A percentile compares a stretch with the other conserved stretches of the same genome.
Conservation (phyloP, 2,113 vertebrate genomes). For the Cochlearius cochlearius region DNA sequence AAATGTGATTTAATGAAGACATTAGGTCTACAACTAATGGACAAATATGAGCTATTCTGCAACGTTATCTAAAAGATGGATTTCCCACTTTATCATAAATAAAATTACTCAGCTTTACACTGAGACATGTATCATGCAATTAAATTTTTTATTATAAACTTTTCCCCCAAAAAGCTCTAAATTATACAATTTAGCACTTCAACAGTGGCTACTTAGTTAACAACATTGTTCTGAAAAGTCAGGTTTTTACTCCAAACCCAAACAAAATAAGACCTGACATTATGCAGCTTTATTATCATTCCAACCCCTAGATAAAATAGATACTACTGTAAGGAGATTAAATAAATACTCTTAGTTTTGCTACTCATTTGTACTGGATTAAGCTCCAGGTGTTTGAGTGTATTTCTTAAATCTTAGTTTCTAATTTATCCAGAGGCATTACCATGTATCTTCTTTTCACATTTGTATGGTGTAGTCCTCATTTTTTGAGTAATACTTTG, state of each 20-base stretch:
- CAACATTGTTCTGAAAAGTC: not conserved
- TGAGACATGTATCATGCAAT: slow-evolving; percentile 79
- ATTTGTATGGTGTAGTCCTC: slow-evolving; percentile 7
- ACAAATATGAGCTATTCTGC: slow-evolving; percentile 57
- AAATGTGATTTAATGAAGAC: slow-evolving; percentile 90
- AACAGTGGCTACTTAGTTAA: slow-evolving; percentile 13
- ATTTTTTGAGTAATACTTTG: slow-evolving; percentile 10
- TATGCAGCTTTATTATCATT: slow-evolving; percentile 37
- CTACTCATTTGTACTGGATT: slow-evolving; percentile 51
- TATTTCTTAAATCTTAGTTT: slow-evolving; percentile 57
- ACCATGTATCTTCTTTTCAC: slow-evolving; percentile 13
- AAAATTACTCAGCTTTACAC: slow-evolving; percentile 76
- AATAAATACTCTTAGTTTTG: slow-evolving; percentile 51
- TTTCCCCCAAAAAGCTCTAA: not conserved
- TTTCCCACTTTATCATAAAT: slow-evolving; percentile 77
- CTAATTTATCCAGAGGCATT: slow-evolving; percentile 56
- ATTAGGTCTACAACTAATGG: slow-evolving; percentile 42
- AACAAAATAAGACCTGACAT: slow-evolving; percentile 9
- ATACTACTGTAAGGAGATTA: slow-evolving; percentile 7
- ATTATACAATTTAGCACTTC: slow-evolving; percentile 33
- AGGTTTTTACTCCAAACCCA: slow-evolving; percentile 28
- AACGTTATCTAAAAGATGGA: slow-evolving; percentile 64
- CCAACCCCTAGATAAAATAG: slow-evolving; percentile 10
- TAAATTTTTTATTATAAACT: slow-evolving; percentile 67
- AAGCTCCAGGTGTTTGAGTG: slow-evolving; percentile 28